phyloP scores from a whole-genome alignment of 2,113 vertebrate genomes.

The Tetrax tetrax region DNA sequence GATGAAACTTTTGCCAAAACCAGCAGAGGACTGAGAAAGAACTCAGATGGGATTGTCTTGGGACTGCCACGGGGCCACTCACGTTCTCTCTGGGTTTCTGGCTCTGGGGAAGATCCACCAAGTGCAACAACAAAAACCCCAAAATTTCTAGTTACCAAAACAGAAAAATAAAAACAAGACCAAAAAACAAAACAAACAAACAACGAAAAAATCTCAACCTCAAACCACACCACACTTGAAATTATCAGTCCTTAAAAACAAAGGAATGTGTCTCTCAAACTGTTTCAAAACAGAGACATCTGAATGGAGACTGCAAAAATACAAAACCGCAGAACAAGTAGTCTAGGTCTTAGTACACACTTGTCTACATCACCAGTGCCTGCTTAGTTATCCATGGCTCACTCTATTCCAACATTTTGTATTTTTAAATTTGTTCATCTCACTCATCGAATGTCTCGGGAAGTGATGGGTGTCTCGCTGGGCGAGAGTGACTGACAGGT shows the following conservation, averaged over 20 bases:
- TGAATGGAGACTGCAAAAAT: not conserved
- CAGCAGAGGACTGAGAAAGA: not conserved
- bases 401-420: not conserved
- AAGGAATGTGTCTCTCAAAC: not conserved
- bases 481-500: constrained; percentile 27
- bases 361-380: not conserved
- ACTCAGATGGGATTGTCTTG: not conserved
- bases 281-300: not conserved
- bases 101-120: not conserved
- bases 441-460: accelerated
- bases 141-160: not conserved
- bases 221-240: not conserved
- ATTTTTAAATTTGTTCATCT: not conserved
- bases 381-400: not conserved
- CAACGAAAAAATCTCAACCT: too few species aligned
- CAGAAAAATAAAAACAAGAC: not conserved
- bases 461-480: not conserved
- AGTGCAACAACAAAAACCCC: not conserved
- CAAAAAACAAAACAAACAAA: not conserved
- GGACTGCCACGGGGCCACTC: not conserved
- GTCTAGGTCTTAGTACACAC: accelerated
- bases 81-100: not conserved
- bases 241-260: not conserved
- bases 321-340: not conserved
- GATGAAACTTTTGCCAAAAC: not conserved